Evolutionary conservation across 2,888 invertebrate genomes (phyloP), one percentile per base, ranked within the genome.

Genomic region (Hartigia nigra): DNA sequence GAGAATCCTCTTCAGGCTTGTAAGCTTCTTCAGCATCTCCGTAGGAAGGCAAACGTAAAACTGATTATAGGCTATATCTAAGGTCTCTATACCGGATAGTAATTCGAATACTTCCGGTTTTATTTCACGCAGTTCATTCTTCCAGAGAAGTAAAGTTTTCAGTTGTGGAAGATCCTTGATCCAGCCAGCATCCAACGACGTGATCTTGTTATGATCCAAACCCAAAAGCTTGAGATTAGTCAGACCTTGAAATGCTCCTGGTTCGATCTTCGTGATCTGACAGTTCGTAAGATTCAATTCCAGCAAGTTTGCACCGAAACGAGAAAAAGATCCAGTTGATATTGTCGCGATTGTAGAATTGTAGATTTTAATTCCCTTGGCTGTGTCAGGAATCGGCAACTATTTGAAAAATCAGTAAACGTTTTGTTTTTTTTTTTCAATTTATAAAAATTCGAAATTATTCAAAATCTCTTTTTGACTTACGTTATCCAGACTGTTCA

Each of bases 21-120:
- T 78, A 70, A 85, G 76, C 5, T 82, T 83, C n/a, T 14, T 79
- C n/a, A 85, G 31, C 37, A 31, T 2, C 0, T 78, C 72, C 12
- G 76, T 36, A 0, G 74, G 12, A 32, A 81, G 12, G 34, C 83
- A 83, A 4, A 14, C 1, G 37, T 23, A 69, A 69, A 83, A 12
- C 12, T 83, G 69, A 76, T 85, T 84, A 55, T 82, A 1, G 1
- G 84, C 80, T 35, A 83, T 34, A 31, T 83, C 84, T 74, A 80
- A 80, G 31, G 77, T 12, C 23, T 77, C 32, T 32, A 84, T 31
- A 31, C 81, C 75, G 1, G 77, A 69, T 14, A 84, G 36, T 1
- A 81, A 75, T n/a, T 81, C 77, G 39, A 82, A 84, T 14, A 82
- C 74, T 2, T 35, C 55, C 1, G 76, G 69, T 69, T 84, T 84